phyloP scores from a whole-genome alignment of 2,797 vertebrate genomes.

The Pseudochirops cupreus region DNA sequence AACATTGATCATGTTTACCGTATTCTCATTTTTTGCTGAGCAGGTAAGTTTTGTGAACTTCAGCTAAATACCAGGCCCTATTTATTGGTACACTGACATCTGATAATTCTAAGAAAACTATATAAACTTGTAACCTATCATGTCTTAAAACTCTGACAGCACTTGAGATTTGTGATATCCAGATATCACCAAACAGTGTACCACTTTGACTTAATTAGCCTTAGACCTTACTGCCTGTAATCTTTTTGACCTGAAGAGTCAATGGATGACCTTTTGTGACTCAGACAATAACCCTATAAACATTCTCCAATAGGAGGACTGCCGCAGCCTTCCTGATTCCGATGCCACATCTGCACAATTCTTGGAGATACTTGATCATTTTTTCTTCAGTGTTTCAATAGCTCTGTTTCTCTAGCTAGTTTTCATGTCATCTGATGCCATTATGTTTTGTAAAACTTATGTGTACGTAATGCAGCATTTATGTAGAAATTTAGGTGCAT shows the following conservation, averaged over 20 bases:
- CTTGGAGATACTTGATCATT: not conserved
- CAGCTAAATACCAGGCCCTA: not conserved
- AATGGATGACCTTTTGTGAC: not conserved
- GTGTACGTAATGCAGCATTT: not conserved
- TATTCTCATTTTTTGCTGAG: slow-evolving; percentile 98
- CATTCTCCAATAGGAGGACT: slow-evolving; percentile 1
- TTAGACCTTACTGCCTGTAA: not conserved
- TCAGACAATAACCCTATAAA: slow-evolving; percentile 19
- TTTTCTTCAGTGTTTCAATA: not conserved
- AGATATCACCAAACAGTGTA: not conserved
- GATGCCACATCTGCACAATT: not conserved
- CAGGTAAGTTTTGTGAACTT: slow-evolving; percentile 89
- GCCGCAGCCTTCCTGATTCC: not conserved
- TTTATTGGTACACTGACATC: slow-evolving; percentile 24
- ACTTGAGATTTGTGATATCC: slow-evolving; percentile 23
- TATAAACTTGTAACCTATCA: slow-evolving; percentile 5
- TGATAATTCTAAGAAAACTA: slow-evolving; percentile 48
- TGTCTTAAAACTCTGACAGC: not conserved
- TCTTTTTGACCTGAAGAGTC: slow-evolving; percentile 31
- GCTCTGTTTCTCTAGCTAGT: not conserved
- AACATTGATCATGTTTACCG: slow-evolving; percentile 95
- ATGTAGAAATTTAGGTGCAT: not conserved
- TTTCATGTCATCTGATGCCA: not conserved
- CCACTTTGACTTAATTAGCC: slow-evolving; percentile 1
- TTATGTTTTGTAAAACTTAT: not conserved